These are phyloP conservation scores for Netelia fuscicornis DNA, from an alignment of 2,888 invertebrate genomes.

Conservation along the genomic window DNA sequence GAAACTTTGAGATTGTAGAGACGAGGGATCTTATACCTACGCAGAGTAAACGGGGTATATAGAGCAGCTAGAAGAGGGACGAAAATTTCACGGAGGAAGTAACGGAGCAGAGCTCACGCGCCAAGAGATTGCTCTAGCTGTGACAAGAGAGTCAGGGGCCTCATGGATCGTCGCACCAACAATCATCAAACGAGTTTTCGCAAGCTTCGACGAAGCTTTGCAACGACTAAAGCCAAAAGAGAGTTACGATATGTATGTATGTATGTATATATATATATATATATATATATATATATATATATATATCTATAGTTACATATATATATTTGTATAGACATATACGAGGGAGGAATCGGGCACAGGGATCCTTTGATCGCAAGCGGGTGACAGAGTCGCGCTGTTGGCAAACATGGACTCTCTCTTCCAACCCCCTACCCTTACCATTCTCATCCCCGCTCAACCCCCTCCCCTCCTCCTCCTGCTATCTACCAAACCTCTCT, in stretches of 20 bases:
- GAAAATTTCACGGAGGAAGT: conserved; percentile 56
- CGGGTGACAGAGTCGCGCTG: conserved; percentile 80
- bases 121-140: conserved; percentile 41
- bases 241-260: conserved; percentile 33
- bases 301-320: background rate
- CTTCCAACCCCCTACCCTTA: conserved; percentile 23
- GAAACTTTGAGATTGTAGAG: conserved; percentile 50
- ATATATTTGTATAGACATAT: conserved; percentile 10
- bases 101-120: conserved; percentile 31
- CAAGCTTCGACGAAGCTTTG: conserved; percentile 55
- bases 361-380: conserved; percentile 83
- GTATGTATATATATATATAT: background rate
- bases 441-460: too few relatives aligned
- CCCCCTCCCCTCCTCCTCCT: background rate
- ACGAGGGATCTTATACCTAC: conserved; percentile 40
- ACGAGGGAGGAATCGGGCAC: conserved; percentile 67
- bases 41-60: conserved; percentile 35
- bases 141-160: conserved; percentile 27
- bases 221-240: conserved; percentile 60
- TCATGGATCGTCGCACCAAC: conserved; percentile 63
- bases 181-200: conserved; percentile 68
- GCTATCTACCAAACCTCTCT: conserved; percentile 57
- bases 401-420: conserved; percentile 83
- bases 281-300: background rate
- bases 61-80: conserved; percentile 4